A percentile compares a stretch with the other conserved stretches of the same genome.
These are phyloP conservation scores for Drosophila buzzatii DNA, from an alignment of 2,888 invertebrate species.

Conservation along the genomic window DNA sequence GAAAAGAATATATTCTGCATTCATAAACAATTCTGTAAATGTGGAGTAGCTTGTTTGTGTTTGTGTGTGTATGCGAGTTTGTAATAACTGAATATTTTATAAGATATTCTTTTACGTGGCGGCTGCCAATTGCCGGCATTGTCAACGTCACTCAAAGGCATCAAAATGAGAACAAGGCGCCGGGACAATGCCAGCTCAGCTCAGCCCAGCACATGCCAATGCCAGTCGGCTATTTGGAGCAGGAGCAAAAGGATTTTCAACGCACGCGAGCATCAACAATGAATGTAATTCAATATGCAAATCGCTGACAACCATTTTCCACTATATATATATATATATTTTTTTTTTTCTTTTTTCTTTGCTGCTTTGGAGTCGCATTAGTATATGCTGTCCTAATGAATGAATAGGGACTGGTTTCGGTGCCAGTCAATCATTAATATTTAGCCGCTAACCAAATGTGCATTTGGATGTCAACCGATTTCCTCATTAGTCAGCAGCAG, in stretches of 20 bases:
- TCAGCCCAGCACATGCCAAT: conserved; percentile 1
- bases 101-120: conserved; percentile 54
- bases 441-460: conserved; percentile 61
- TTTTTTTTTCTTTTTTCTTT: conserved; percentile 15
- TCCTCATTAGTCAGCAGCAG: conserved; percentile 58
- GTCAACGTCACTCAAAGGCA: conserved; percentile 72
- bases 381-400: neutral
- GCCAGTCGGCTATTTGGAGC: neutral
- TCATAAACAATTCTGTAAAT: conserved; percentile 22
- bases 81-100: conserved; percentile 75
- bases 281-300: conserved; percentile 80
- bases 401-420: neutral
- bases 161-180: conserved; percentile 52
- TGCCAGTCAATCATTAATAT: conserved; percentile 39
- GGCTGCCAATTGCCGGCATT: conserved; percentile 77
- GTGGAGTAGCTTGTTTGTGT: conserved; percentile 24
- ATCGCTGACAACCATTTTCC: conserved; percentile 69
- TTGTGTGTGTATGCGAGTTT: conserved; percentile 4
- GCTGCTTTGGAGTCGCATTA: conserved; percentile 1
- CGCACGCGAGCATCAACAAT: conserved; percentile 71
- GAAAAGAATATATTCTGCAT: conserved; percentile 34
- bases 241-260: conserved; percentile 38
- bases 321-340: conserved; percentile 45
- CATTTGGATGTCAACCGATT: conserved; percentile 51
- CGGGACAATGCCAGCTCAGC: conserved; percentile 37